These are phyloP conservation scores for Rallus limicola DNA, from an alignment of 2,113 vertebrate genomes.

Conservation along the genomic window DNA sequence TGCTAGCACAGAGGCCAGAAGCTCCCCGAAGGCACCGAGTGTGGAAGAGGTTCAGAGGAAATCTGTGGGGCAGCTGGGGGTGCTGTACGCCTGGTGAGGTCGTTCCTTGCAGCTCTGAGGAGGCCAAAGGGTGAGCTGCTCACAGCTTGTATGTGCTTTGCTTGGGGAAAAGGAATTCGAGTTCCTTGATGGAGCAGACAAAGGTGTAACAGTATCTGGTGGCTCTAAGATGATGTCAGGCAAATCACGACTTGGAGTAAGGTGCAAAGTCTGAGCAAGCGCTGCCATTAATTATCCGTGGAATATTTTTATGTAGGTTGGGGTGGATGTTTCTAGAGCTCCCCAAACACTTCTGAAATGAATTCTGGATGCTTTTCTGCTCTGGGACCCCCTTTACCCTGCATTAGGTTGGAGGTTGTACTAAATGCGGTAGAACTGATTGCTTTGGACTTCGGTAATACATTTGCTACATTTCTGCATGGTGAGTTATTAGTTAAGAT, in stretches of 20 bases:
- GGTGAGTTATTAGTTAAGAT: constrained; percentile 12
- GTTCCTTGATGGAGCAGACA: neutral
- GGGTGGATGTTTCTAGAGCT: neutral
- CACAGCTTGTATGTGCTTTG: neutral
- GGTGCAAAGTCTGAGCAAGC: neutral
- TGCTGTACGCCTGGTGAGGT: neutral
- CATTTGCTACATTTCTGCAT: neutral
- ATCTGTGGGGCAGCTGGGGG: neutral
- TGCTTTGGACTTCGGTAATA: neutral
- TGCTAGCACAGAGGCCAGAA: neutral
- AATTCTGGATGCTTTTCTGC: neutral
- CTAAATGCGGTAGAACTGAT: neutral
- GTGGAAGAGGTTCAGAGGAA: neutral
- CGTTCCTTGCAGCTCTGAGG: neutral
- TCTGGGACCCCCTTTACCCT: neutral
- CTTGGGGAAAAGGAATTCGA: neutral
- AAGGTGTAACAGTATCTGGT: neutral
- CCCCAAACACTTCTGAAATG: neutral
- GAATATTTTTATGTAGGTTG: neutral
- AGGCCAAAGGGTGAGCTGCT: neutral
- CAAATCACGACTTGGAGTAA: neutral
- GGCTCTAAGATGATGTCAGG: neutral
- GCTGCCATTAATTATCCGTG: fast-evolving
- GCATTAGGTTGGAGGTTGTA: neutral
- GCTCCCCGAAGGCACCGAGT: fast-evolving